Base-by-base conservation (phyloP, 2,797 vertebrate species). In the Phalanger gymnotis region DNA sequence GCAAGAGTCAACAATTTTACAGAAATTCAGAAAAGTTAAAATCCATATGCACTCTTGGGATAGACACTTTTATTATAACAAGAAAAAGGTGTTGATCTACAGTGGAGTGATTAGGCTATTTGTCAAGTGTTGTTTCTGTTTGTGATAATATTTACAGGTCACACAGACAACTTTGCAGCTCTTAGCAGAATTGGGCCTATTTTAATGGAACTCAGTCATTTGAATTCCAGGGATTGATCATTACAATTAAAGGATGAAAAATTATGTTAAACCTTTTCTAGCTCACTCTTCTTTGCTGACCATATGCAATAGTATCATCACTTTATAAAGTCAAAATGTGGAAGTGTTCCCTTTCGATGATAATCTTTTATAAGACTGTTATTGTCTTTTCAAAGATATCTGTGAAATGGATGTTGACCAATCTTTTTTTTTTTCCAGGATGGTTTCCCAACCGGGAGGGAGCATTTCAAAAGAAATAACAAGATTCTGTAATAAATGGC, bases 61-160 rank as follows among this genome's bases (percentile, higher is more conserved):
- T 27, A 98, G 96, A 98, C 97, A 98, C 96, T 98, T 57, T 98
- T 98, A 98, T 98, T 98, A 98, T 73, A 98, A 96, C 5, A 96
- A 98, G 98, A 98, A 98, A 98, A 98, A 98, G 98, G 98, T 97
- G 98, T 97, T 98, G 97, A 97, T 98, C 96, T 97, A 52, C 53
- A 96, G 53, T 93, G n/a, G 9, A 97, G 94, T 97, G 98, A 98
- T 98, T 98, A 98, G 97, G 96, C 94, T 95, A 98, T 98, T 98
- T 98, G 96, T 98, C 98, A 98, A 98, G 98, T 56, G 93, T 93
- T 96, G 56, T 97, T 98, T 96, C 92, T 95, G 9, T 95, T 98
- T 98, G 96, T 0, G 95, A 95, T 98, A 98, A 97, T 95, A 96
- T 97, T 98, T 98, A 97, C 96, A 98, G 98, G 97, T 98, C 98